Evolutionary conservation across 2,888 invertebrate genomes (phyloP).

Genomic region (Cheilosia vulpina): DNA sequence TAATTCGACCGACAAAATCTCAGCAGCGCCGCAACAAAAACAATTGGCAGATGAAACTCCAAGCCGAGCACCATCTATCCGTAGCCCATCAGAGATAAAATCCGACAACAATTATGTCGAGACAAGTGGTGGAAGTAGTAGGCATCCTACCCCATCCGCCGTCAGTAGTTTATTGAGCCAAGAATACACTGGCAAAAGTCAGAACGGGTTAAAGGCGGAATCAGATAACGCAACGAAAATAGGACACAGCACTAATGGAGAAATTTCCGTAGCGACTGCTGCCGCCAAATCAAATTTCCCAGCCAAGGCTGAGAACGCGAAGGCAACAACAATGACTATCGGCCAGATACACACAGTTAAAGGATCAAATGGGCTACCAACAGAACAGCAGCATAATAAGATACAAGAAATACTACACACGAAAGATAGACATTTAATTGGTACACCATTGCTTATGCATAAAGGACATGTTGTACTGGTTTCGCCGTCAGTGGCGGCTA

Average conservation of each 20-base stretch:
- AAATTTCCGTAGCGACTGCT: slow-evolving; percentile 48
- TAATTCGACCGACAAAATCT: slow-evolving; percentile 55
- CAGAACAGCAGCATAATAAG: slow-evolving; percentile 77
- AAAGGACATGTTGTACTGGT: slow-evolving; percentile 81
- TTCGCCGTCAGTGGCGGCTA: slow-evolving; percentile 75
- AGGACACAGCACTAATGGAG: slow-evolving; percentile 43
- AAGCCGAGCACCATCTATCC: slow-evolving; percentile 48
- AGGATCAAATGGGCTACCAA: slow-evolving; percentile 5
- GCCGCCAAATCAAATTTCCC: slow-evolving; percentile 62
- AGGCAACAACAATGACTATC: slow-evolving; percentile 28
- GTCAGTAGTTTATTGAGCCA: slow-evolving; percentile 68
- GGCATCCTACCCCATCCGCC: not conserved
- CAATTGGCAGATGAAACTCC: slow-evolving; percentile 76
- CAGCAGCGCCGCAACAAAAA: slow-evolving; percentile 58
- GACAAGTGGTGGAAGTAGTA: slow-evolving; percentile 55
- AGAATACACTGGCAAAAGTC: slow-evolving; percentile 59
- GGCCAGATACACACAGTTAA: slow-evolving; percentile 28
- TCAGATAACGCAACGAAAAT: slow-evolving; percentile 56
- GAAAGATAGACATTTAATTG: slow-evolving; percentile 82
- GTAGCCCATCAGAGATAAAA: slow-evolving; percentile 69
- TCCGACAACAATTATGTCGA: slow-evolving; percentile 76
- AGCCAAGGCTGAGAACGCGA: slow-evolving; percentile 6
- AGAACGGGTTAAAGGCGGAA: slow-evolving; percentile 73
- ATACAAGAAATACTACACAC: slow-evolving; percentile 78
- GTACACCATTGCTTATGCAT: slow-evolving; percentile 82